phyloP scores from a whole-genome alignment of 1,140 invertebrate species.

The Lanistes nyassanus region DNA sequence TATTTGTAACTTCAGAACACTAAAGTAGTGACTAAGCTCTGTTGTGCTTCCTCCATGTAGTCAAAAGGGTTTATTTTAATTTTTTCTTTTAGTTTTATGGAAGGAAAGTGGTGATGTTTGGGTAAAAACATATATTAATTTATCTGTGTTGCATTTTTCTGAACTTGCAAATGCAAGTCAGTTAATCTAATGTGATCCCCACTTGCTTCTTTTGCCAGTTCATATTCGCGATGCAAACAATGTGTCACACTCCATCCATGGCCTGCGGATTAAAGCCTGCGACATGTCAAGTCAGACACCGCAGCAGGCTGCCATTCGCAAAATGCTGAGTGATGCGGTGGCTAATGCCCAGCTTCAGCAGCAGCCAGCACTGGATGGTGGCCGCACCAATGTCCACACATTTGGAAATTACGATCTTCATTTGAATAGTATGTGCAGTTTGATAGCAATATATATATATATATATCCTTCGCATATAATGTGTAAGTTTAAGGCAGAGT shows the following conservation, averaged over 20 bases:
- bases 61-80: not conserved
- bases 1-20: not conserved
- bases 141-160: not conserved
- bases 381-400: slow-evolving; percentile 54
- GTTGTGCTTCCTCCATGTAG: not conserved
- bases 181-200: not conserved
- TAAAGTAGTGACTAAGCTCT: no score
- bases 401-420: slow-evolving; percentile 64
- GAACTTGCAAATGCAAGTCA: not conserved
- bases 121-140: not conserved
- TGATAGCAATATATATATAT: slow-evolving; percentile 1
- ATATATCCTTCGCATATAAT: not conserved
- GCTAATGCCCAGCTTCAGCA: slow-evolving; percentile 71
- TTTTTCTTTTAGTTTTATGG: not conserved
- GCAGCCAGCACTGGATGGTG: slow-evolving; percentile 72
- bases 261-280: slow-evolving; percentile 82
- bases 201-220: slow-evolving; percentile 56
- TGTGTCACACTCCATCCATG: slow-evolving; percentile 76
- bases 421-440: slow-evolving; percentile 48
- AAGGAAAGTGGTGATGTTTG: not conserved
- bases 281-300: slow-evolving; percentile 84
- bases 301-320: slow-evolving; percentile 84
- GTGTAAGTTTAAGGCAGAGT: not conserved
- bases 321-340: slow-evolving; percentile 88
- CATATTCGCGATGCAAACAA: slow-evolving; percentile 87